These are phyloP conservation scores for Oryzaephilus surinamensis DNA, from an alignment of 1,140 invertebrate species.

Conservation along the genomic window DNA sequence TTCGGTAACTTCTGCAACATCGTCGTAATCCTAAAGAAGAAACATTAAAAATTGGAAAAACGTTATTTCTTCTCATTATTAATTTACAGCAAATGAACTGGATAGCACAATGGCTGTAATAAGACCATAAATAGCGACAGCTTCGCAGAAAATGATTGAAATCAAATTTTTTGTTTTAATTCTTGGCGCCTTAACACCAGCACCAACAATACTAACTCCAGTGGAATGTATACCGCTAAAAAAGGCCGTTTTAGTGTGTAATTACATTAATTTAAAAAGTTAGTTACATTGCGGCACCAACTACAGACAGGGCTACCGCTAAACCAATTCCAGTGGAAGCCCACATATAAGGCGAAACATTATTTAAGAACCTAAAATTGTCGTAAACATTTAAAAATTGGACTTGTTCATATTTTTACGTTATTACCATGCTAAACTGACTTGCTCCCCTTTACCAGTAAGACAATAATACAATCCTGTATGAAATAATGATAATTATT, in stretches of 20 bases:
- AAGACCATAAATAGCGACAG: conserved; percentile 87
- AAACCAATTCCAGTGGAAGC: conserved; percentile 82
- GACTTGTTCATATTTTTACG: not conserved
- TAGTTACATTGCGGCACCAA: conserved; percentile 89
- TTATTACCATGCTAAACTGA: conserved; percentile 23
- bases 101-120: conserved; percentile 81
- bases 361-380: not conserved
- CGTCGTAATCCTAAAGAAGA: no score
- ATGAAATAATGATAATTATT: conserved; percentile 3
- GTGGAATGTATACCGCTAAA: conserved; percentile 86
- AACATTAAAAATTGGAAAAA: no score
- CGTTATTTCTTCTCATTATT: no score
- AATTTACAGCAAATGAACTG: conserved; percentile 19
- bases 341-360: conserved; percentile 96
- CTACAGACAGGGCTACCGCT: conserved; percentile 90
- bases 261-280: not conserved
- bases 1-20: no score
- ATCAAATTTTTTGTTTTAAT: conserved; percentile 99
- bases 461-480: conserved; percentile 26
- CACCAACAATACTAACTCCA: conserved; percentile 92
- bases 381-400: not conserved
- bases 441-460: conserved; percentile 28
- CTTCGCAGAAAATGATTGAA: conserved; percentile 91
- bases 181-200: conserved; percentile 94
- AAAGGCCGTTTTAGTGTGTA: conserved; percentile 6